Percentiles rank a stretch among this genome's conserved stretches.
phyloP scores from a whole-genome alignment of 1,140 invertebrate species.

The Bombus affinis region DNA sequence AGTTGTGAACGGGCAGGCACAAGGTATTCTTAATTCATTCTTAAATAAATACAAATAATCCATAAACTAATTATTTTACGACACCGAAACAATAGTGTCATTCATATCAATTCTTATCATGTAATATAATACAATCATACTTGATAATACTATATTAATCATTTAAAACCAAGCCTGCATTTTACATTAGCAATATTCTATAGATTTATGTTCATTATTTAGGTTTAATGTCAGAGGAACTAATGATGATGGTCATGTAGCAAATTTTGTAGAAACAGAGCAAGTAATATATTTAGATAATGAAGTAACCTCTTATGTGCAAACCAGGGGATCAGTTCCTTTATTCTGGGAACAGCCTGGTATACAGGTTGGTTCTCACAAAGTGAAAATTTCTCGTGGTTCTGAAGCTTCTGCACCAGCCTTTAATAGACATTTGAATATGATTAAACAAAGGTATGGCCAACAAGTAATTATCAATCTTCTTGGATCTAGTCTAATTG shows the following conservation, averaged over 20 bases:
- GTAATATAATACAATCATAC: neutral
- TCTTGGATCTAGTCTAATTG: constrained; percentile 92
- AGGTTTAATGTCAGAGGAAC: constrained; percentile 99
- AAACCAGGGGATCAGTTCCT: constrained; percentile 97
- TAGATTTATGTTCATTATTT: constrained; percentile 23
- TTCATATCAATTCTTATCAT: no score
- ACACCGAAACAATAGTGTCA: no score
- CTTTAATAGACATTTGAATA: constrained; percentile 94
- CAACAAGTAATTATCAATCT: constrained; percentile 96
- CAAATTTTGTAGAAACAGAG: constrained; percentile 99
- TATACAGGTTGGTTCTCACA: constrained; percentile 99
- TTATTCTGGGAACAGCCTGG: constrained; percentile 99
- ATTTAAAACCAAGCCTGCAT: neutral
- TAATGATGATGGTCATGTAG: constrained; percentile 99
- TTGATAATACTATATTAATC: neutral
- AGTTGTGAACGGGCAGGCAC: constrained; percentile 98
- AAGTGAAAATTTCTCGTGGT: constrained; percentile 97
- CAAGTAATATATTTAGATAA: constrained; percentile 97
- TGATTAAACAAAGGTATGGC: constrained; percentile 95
- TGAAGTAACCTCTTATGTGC: constrained; percentile 91
- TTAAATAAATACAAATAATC: neutral
- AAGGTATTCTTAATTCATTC: constrained; percentile 80
- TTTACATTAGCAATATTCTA: neutral
- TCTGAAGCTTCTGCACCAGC: constrained; percentile 96
- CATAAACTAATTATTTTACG: neutral